phyloP scores from a whole-genome alignment of 2,797 vertebrate genomes.

The Platyrinchus mystaceus region DNA sequence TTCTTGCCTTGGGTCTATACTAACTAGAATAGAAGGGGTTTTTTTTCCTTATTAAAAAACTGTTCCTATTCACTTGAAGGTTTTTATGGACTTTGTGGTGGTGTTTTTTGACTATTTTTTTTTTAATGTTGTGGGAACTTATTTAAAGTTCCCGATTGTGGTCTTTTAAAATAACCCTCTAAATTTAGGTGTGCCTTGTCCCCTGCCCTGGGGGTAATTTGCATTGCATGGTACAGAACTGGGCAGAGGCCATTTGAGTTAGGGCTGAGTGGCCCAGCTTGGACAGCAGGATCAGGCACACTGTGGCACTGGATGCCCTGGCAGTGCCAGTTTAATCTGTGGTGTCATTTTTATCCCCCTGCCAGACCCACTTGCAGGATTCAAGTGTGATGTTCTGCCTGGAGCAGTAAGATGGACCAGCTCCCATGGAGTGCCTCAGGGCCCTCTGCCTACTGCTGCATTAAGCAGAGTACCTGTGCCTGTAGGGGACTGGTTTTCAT shows the following conservation, averaged over 20 bases:
- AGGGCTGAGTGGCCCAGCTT: neutral
- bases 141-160: neutral
- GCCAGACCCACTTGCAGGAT: neutral
- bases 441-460: neutral
- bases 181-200: neutral
- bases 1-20: neutral
- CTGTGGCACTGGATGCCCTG: neutral
- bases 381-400: neutral
- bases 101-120: neutral
- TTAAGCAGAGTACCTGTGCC: neutral
- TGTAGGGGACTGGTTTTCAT: neutral
- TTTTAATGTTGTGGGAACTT: neutral
- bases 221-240: neutral
- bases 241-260: neutral
- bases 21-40: neutral
- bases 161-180: neutral
- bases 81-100: neutral
- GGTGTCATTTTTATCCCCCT: neutral
- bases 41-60: neutral
- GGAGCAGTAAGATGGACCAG: neutral
- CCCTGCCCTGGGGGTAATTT: neutral
- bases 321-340: neutral
- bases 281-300: neutral
- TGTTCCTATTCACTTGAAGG: neutral
- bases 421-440: neutral